Base-by-base conservation (phyloP, 2,113 vertebrate genomes). In the Galemys pyrenaicus region DNA sequence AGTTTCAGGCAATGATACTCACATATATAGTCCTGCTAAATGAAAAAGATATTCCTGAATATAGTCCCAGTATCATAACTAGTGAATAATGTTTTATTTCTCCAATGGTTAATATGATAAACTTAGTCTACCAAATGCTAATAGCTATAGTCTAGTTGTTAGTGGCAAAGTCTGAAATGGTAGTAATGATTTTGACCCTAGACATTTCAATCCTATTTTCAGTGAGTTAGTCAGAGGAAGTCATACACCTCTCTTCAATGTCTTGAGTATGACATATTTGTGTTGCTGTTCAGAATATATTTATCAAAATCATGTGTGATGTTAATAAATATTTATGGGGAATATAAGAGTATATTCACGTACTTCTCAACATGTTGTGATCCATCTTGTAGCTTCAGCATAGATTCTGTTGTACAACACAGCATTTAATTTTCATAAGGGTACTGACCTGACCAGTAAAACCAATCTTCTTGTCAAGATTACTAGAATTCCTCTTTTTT, bases 321-420 rank as follows among this genome's bases (percentile, higher is more conserved):
- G 9, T 93, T 94, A 95, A 94, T 94, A 96, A 97, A 97, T 96
- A 94, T 96, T 96, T 93, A 97, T 84, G 28, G 64, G 65, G 44
- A 83, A 15, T 24, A 11, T 20, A 87, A 84, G 51, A 44, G 19
- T 86, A 58, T 89, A 60, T 70, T 92, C 95, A 93, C 41, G n/a
- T 93, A 84, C 77, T 90, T 93, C 58, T 96, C 41, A 86, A 85
- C 16, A 60, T 88, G 58, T 56, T 90, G 56, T 65, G 46, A 94
- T 80, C 58, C 71, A 73, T 83, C 77, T 87, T 90, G 24, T 62
- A 86, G 70, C 83, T 92, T 82, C 51, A 88, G 37, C 44, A 87
- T 58, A 95, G 77, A 87, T 86, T 93, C 28, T 67, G 41, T 74
- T 74, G n/a, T 78, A 89, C 2, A 64, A 64, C 19, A 83, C 51